Percentiles rank a stretch among this genome's conserved stretches.
Evolutionary conservation across 2,113 vertebrate genomes (phyloP).

Genomic region (Mus spicilegus): DNA sequence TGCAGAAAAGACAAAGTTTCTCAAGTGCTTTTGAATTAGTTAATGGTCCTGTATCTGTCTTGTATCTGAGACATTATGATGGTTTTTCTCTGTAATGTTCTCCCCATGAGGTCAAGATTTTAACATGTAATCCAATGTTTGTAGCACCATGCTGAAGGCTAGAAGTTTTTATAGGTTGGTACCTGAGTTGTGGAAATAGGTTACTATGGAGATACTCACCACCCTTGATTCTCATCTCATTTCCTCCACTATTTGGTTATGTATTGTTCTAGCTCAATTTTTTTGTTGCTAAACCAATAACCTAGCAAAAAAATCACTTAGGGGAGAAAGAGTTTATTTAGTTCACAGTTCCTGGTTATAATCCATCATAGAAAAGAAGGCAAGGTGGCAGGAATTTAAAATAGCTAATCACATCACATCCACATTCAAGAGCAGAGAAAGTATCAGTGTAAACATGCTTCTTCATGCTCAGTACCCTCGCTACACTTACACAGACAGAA

Average conservation of each 20-base stretch:
- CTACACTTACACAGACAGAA: background rate
- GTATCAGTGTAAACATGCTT: background rate
- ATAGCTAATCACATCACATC: background rate
- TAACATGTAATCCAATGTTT: background rate
- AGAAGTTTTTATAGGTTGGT: background rate
- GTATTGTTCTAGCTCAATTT: background rate
- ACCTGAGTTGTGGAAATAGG: background rate
- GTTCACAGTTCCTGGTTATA: background rate
- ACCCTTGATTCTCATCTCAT: background rate
- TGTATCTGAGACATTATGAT: too few species aligned
- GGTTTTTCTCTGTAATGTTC: background rate
- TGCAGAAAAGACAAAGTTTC: background rate
- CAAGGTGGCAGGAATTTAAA: background rate
- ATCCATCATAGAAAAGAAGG: too few species aligned
- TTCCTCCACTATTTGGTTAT: background rate
- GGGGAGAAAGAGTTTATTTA: background rate
- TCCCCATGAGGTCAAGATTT: background rate
- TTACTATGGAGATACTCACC: background rate
- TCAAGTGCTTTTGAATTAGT: background rate
- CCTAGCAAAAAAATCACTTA: background rate
- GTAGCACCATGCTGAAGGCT: background rate
- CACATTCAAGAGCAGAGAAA: background rate
- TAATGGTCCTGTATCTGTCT: background rate
- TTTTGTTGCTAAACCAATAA: background rate
- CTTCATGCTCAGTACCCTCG: too few species aligned